Conservation (phyloP, 1,140 invertebrate species). For the Papilio xuthus region DNA sequence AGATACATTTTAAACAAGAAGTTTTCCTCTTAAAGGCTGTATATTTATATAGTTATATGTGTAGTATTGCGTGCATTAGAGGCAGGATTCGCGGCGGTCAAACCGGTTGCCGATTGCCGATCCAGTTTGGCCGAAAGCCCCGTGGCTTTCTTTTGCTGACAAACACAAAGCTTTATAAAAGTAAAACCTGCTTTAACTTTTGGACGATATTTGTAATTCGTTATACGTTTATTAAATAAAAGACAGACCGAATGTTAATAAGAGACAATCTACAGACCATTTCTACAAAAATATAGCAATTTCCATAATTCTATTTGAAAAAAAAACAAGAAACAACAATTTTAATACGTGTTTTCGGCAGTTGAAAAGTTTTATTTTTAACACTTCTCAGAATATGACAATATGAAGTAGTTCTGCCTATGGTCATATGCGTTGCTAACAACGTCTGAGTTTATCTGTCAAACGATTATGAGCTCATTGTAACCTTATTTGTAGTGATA, state of each 20-base stretch:
- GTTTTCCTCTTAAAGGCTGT: constrained; percentile 19
- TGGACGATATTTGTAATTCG: neutral
- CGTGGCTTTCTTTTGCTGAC: constrained; percentile 66
- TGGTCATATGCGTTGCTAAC: neutral
- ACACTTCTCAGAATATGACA: neutral
- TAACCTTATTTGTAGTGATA: constrained; percentile 12
- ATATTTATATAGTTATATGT: neutral
- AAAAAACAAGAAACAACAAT: too few relatives aligned
- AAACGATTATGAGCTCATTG: neutral
- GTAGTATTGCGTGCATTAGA: constrained; percentile 13
- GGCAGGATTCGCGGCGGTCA: constrained; percentile 72
- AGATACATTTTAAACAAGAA: neutral
- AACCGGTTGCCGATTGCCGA: constrained; percentile 72
- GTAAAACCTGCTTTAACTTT: constrained; percentile 2
- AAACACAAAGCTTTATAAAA: constrained; percentile 32
- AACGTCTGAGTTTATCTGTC: neutral
- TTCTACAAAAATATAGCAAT: too few relatives aligned
- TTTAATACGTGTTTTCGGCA: too few relatives aligned
- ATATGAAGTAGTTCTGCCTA: neutral
- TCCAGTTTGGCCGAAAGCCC: constrained; percentile 62
- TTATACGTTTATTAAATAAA: neutral
- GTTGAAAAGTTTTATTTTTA: neutral
- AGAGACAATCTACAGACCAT: too few relatives aligned
- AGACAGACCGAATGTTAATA: neutral
- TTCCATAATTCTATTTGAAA: too few relatives aligned